Evolutionary conservation across 37 sponge, comb jelly and placozoan genomes (phyloP).

Genomic region (Tethya wilhelma): DNA sequence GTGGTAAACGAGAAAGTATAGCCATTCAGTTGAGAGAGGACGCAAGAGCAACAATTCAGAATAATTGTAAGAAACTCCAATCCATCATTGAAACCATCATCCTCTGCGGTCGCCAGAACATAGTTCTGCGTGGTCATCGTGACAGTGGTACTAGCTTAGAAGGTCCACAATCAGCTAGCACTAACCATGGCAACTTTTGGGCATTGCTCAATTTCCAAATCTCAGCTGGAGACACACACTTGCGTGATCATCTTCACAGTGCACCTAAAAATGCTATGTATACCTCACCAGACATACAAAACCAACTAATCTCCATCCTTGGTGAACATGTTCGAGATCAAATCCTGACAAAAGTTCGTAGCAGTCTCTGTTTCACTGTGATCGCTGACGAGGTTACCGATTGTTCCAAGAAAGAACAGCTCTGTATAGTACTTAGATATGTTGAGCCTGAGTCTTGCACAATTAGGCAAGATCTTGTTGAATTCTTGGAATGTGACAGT

Average conservation of each 20-base stretch:
- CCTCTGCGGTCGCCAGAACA: slow-evolving; percentile 44
- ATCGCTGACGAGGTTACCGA: slow-evolving; percentile 70
- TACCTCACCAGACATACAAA: slow-evolving; percentile 50
- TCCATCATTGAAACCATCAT: slow-evolving; percentile 35
- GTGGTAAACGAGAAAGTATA: slow-evolving; percentile 28
- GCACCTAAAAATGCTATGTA: slow-evolving; percentile 65
- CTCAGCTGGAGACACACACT: slow-evolving; percentile 54
- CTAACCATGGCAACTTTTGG: slow-evolving; percentile 44
- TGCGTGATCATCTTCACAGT: slow-evolving; percentile 48
- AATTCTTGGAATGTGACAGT: slow-evolving; percentile 58
- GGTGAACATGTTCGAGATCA: slow-evolving; percentile 27
- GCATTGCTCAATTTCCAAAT: slow-evolving; percentile 45
- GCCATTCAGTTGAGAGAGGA: slow-evolving; percentile 6
- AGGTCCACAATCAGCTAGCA: slow-evolving; percentile 3
- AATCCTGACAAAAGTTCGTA: slow-evolving; percentile 38
- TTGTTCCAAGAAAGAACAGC: slow-evolving; percentile 71
- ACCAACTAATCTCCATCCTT: slow-evolving; percentile 51
- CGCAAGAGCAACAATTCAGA: slow-evolving; percentile 8
- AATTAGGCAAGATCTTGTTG: slow-evolving; percentile 61
- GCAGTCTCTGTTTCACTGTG: slow-evolving; percentile 41
- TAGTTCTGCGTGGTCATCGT: slow-evolving; percentile 63
- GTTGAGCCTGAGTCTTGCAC: slow-evolving; percentile 34
- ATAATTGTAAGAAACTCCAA: slow-evolving; percentile 22
- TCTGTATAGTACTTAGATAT: slow-evolving; percentile 66
- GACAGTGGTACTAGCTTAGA: slow-evolving; percentile 49